phyloP scores from a whole-genome alignment of 2,797 vertebrate species.

The Etheostoma nigrum region DNA sequence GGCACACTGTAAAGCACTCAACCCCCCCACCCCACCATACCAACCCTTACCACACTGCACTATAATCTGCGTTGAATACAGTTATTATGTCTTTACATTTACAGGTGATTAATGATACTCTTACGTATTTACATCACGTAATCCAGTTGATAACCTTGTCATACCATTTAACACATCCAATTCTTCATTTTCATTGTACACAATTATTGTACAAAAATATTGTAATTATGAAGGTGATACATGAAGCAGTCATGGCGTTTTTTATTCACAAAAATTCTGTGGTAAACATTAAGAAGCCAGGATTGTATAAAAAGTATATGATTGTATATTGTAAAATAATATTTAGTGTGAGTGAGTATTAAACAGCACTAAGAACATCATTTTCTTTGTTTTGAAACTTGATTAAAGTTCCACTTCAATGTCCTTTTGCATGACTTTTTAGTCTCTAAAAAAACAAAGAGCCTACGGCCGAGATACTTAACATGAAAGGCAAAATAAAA shows the following conservation, averaged over 20 bases:
- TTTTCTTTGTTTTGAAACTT: slow-evolving; percentile 10
- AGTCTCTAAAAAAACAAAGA: slow-evolving; percentile 35
- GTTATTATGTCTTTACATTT: slow-evolving; percentile 18
- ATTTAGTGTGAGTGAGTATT: background rate
- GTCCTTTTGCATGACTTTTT: background rate
- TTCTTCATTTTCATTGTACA: background rate
- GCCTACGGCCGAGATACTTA: slow-evolving; percentile 18
- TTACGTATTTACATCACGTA: slow-evolving; percentile 51
- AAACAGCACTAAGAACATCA: background rate
- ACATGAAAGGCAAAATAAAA: slow-evolving; percentile 37
- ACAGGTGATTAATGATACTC: slow-evolving; percentile 13
- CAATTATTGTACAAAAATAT: background rate
- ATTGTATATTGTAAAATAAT: slow-evolving; percentile 10
- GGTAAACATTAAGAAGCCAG: slow-evolving; percentile 48
- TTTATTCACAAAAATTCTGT: slow-evolving; percentile 5
- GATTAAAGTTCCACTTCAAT: slow-evolving; percentile 7
- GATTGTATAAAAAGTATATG: slow-evolving; percentile 36
- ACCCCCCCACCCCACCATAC: background rate
- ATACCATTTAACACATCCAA: background rate
- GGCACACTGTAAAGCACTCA: slow-evolving; percentile 19
- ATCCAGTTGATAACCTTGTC: background rate
- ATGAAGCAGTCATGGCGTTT: slow-evolving; percentile 3
- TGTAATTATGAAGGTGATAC: background rate
- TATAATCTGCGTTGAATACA: slow-evolving; percentile 23
- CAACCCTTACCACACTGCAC: background rate